Conservation (phyloP, 2,888 invertebrate genomes). For the Dryococelus australis region DNA sequence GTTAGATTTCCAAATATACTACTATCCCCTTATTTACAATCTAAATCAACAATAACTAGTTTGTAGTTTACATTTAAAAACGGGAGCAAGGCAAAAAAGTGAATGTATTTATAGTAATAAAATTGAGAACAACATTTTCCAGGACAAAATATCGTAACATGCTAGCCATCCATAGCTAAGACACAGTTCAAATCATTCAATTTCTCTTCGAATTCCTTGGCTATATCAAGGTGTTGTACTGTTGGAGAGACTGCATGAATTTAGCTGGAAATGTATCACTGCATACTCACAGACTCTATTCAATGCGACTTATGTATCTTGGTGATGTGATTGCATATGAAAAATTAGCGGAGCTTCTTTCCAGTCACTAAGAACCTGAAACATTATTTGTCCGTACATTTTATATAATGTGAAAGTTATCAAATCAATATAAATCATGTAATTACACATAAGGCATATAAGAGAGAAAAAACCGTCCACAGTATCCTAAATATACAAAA, state of each 20-base stretch:
- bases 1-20: neutral
- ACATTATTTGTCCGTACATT: neutral
- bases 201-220: neutral
- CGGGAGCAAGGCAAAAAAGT: neutral
- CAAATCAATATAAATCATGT: neutral
- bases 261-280: neutral
- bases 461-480: neutral
- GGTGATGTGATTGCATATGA: neutral
- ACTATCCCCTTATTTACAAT: neutral
- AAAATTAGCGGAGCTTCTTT: slow-evolving; percentile 5
- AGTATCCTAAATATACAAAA: neutral
- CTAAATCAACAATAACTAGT: slow-evolving; percentile 21
- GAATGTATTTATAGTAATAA: neutral
- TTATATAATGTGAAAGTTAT: neutral
- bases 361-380: neutral
- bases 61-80: slow-evolving; percentile 8
- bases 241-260: neutral
- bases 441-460: neutral
- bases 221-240: neutral
- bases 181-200: neutral
- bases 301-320: slow-evolving; percentile 23
- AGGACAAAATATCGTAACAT: neutral
- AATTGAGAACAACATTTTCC: neutral
- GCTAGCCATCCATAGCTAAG: neutral
- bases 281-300: neutral